Conservation (phyloP, 1,140 invertebrate species). For the Acromyrmex charruanus region DNA sequence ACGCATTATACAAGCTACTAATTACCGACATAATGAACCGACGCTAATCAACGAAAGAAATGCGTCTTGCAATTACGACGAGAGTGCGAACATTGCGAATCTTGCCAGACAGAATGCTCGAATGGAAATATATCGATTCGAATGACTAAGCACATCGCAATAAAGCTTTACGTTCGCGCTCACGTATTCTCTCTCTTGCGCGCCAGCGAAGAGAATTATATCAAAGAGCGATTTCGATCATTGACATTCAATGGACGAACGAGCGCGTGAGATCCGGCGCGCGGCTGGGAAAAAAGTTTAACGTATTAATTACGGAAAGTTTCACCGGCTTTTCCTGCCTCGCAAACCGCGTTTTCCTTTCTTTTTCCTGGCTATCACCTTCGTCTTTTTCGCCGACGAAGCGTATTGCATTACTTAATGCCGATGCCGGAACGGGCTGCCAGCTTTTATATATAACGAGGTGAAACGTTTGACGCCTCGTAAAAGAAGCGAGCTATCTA, state of each 20-base stretch:
- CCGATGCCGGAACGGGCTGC: slow-evolving; percentile 72
- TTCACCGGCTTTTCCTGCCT: slow-evolving; percentile 63
- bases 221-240: slow-evolving; percentile 77
- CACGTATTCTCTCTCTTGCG: slow-evolving; percentile 64
- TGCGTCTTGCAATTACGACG: slow-evolving; percentile 40
- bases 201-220: slow-evolving; percentile 69
- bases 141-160: slow-evolving; percentile 8
- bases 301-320: slow-evolving; percentile 78
- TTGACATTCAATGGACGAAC: slow-evolving; percentile 72
- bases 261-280: slow-evolving; percentile 68
- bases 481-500: slow-evolving; percentile 68
- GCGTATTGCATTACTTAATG: slow-evolving; percentile 78
- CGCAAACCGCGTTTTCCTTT: slow-evolving; percentile 26
- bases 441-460: slow-evolving; percentile 73
- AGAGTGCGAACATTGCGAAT: not conserved
- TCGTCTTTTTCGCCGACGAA: slow-evolving; percentile 66
- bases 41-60: slow-evolving; percentile 81
- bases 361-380: slow-evolving; percentile 37
- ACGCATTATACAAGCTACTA: slow-evolving; percentile 81
- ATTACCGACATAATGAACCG: slow-evolving; percentile 80
- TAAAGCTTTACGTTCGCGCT: slow-evolving; percentile 58
- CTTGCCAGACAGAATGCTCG: not conserved
- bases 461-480: slow-evolving; percentile 76
- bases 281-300: slow-evolving; percentile 70
- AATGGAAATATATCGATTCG: slow-evolving; percentile 42